Conservation (phyloP, 2,113 vertebrate species). For the Peromyscus leucopus region DNA sequence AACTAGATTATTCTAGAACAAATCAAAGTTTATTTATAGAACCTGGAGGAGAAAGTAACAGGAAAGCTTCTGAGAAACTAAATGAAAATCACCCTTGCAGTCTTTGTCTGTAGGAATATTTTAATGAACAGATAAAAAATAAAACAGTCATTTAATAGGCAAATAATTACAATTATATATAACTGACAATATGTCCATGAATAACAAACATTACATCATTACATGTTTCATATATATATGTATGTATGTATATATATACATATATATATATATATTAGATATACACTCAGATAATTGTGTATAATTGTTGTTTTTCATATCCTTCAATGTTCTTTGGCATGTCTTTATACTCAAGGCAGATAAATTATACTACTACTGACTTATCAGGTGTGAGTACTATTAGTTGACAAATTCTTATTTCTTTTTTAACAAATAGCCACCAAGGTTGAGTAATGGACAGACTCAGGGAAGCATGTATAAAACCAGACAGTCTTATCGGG, state of each 20-base stretch:
- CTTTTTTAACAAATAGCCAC: neutral
- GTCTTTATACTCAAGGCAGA: neutral
- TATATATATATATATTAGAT: neutral
- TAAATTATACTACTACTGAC: neutral
- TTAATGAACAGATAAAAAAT: neutral
- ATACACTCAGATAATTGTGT: neutral
- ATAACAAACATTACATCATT: neutral
- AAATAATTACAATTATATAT: neutral
- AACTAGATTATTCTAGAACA: neutral
- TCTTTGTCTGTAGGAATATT: neutral
- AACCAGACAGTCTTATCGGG: neutral
- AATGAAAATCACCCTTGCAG: neutral
- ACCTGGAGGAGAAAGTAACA: neutral
- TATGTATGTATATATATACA: too few species aligned
- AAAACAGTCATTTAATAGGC: neutral
- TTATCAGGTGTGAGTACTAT: neutral
- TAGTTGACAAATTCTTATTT: neutral
- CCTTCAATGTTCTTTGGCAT: neutral
- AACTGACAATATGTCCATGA: neutral
- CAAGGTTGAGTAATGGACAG: neutral
- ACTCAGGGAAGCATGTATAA: neutral
- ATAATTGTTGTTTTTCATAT: neutral
- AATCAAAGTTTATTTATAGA: neutral
- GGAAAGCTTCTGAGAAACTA: neutral
- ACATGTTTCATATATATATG: too few species aligned